Percentiles rank a stretch among this genome's conserved stretches.
These are phyloP conservation scores for Diplosoma virens DNA, from an alignment of 23 tunicate genomes.

Conservation along the genomic window DNA sequence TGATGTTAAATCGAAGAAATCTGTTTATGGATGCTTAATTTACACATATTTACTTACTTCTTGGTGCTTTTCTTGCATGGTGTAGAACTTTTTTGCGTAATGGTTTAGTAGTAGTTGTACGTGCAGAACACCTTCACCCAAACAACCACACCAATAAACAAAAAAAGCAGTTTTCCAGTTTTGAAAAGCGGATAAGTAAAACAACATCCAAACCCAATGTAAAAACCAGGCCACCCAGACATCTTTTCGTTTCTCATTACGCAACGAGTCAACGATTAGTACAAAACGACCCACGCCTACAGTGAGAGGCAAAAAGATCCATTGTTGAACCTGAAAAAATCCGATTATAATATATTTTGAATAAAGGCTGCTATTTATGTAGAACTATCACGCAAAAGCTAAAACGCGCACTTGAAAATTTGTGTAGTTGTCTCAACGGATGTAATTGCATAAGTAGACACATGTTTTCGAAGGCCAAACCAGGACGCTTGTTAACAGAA, in stretches of 20 bases:
- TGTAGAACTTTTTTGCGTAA: conserved; percentile 72
- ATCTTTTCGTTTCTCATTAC: conserved; percentile 50
- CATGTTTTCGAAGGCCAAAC: too few relatives aligned
- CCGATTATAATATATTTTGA: too few relatives aligned
- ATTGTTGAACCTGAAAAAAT: conserved; percentile 86
- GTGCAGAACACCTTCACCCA: conserved; percentile 84
- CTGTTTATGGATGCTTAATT: too few relatives aligned
- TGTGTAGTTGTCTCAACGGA: too few relatives aligned
- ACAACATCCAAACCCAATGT: conserved; percentile 49
- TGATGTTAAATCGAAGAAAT: too few relatives aligned
- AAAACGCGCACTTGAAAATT: too few relatives aligned
- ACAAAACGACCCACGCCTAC: conserved; percentile 57
- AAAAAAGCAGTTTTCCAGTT: conserved; percentile 4
- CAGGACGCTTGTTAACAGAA: too few relatives aligned
- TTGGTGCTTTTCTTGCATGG: conserved; percentile 46
- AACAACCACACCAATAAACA: conserved; percentile 52
- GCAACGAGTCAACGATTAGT: conserved; percentile 63
- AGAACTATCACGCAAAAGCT: too few relatives aligned
- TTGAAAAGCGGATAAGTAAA: conserved; percentile 23
- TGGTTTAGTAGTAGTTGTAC: conserved; percentile 79
- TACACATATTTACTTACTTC: conserved; percentile 57
- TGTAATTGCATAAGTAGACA: too few relatives aligned
- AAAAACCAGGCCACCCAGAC: conserved; percentile 77
- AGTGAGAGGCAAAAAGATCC: conserved; percentile 65
- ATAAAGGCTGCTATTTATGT: too few relatives aligned